Percentiles rank a stretch among this genome's conserved stretches.
phyloP scores from a whole-genome alignment of 2,888 invertebrate species.

The Callimorpha dominula region DNA sequence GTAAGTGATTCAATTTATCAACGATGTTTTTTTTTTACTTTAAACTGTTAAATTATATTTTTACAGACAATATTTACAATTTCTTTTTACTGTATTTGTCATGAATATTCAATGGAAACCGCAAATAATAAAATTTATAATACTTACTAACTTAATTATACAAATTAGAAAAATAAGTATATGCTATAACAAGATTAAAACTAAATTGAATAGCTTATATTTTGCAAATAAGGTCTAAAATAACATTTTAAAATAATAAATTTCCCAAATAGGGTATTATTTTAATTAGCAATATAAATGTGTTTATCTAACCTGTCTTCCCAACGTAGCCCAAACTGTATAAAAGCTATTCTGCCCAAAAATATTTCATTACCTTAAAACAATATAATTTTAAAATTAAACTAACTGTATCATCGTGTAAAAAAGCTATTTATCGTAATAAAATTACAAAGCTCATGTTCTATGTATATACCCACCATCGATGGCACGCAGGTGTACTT shows the following conservation, averaged over 20 bases:
- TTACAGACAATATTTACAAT: conserved; percentile 18
- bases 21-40: not conserved
- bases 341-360: conserved; percentile 39
- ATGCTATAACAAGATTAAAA: not conserved
- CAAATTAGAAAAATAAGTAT: not conserved
- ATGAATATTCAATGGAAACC: conserved; percentile 28
- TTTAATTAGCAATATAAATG: conserved; percentile 9
- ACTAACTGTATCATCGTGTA: conserved; percentile 59
- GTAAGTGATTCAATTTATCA: not conserved
- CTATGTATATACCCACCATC: conserved; percentile 46
- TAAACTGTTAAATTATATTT: conserved; percentile 31
- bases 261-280: not conserved
- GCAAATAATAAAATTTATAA: conserved; percentile 23
- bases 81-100: conserved; percentile 21
- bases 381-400: conserved; percentile 45
- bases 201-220: not conserved
- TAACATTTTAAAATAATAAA: not conserved
- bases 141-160: conserved; percentile 5
- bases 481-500: conserved; percentile 28
- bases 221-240: not conserved
- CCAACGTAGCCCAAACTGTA: conserved; percentile 40
- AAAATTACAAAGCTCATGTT: conserved; percentile 75
- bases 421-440: conserved; percentile 72
- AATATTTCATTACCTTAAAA: conserved; percentile 35
- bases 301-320: conserved; percentile 22